Base-by-base conservation (phyloP, 2,888 invertebrate genomes). In the Imbricaverruca yamaguchii region DNA sequence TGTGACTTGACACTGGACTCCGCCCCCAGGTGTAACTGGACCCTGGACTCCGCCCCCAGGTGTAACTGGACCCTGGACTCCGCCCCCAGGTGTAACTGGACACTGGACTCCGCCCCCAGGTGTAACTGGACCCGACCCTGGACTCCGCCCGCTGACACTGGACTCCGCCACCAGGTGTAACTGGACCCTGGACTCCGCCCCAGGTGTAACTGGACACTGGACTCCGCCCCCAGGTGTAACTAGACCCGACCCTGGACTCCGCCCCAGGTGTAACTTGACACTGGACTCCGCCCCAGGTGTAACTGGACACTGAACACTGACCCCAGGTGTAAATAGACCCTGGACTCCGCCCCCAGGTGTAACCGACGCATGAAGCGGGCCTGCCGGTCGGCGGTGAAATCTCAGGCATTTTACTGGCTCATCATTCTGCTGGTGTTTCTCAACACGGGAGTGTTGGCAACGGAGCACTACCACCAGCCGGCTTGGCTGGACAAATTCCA, bases 351-450 rank as follows among this genome's bases (percentile, higher is more conserved):
- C 83, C 82, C n/a, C 83, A 86, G 88, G 83, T 85, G 87, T 82
- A 97, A 97, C 88, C 91, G 97, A 39, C 90, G 98, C 80, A 93
- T 97, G 91, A 91, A 98, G 85, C 91, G 98, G 83, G 92, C 93
- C 4, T 98, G 98, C 86, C 91, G 99, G 9, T 93, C 94, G 86
- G 95, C 96, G 7, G 98, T 98, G 79, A 98, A 98, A 88, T 97
- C 97, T 0, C 97, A 98, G 89, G 94, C 94, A 15, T 99, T 99
- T 89, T 99, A 99, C 89, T 99, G 99, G 99, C 91, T 97, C 83
- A 98, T 99, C 88, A 99, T 99, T 86, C 91, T 98, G 81, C 91
- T 99, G 85, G 99, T 99, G 84, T 98, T 99, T 88, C 90, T 99
- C 83, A 99, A 99, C 89, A 99, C 99, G 0, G 94, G 93, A 81